Conservation (phyloP, 2,888 invertebrate species). For the Crocallis elinguaria region DNA sequence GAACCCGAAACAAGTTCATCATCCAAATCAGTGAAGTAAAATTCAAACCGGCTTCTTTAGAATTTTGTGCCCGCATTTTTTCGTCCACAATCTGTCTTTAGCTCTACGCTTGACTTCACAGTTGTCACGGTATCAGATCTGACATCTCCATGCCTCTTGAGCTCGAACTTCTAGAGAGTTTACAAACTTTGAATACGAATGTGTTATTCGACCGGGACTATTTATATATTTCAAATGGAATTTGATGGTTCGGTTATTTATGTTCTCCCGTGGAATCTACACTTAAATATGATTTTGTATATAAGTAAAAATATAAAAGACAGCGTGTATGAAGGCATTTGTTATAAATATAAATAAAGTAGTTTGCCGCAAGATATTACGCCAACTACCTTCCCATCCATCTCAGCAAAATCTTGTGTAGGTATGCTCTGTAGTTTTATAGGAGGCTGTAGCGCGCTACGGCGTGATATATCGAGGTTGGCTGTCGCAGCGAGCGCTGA, state of each 20-base stretch:
- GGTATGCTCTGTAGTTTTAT: conserved; percentile 13
- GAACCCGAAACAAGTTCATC: conserved; percentile 10
- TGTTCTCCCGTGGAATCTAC: neutral
- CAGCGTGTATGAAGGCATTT: too few relatives aligned
- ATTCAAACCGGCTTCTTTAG: conserved; percentile 17
- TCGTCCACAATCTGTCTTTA: conserved; percentile 26
- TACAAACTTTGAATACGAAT: conserved; percentile 28
- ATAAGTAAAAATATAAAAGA: too few relatives aligned
- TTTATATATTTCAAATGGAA: conserved; percentile 14
- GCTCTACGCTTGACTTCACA: conserved; percentile 28
- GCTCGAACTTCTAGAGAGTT: conserved; percentile 23
- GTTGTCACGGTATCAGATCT: conserved; percentile 32
- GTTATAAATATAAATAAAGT: conserved; percentile 22
- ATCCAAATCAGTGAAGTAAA: conserved; percentile 15
- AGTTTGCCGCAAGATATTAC: conserved; percentile 31
- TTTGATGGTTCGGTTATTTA: conserved; percentile 12
- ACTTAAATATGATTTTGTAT: neutral
- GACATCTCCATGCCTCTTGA: conserved; percentile 30
- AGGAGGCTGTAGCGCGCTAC: conserved; percentile 30
- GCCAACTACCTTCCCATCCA: conserved; percentile 21
- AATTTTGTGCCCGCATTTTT: conserved; percentile 21
- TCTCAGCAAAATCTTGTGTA: conserved; percentile 20
- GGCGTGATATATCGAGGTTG: conserved; percentile 33
- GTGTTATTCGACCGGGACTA: conserved; percentile 13
- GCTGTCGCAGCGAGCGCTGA: conserved; percentile 18